Evolutionary conservation across 2,113 vertebrate genomes (phyloP), one percentile per base, ranked within the genome.

Genomic region (Leptosomus discolor): DNA sequence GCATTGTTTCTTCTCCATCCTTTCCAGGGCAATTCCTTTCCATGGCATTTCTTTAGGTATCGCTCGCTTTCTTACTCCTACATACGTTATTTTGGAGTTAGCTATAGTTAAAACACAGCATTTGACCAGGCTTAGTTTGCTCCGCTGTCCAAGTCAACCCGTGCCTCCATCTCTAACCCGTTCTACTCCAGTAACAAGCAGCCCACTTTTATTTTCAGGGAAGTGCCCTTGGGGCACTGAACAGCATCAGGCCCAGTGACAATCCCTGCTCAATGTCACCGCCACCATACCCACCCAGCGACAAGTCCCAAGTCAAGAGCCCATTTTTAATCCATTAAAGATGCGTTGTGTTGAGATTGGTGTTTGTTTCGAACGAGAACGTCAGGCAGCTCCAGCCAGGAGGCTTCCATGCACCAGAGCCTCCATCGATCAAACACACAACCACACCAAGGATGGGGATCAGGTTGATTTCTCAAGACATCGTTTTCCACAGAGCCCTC

Each of bases 261-360:
- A 20, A 36, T 3, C 48, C 29, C 58, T 16, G 9, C 32, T 20
- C 58, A 43, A 45, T 1, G 27, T 39, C 65, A 23, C 34, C 75
- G 24, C 29, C 39, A 20, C 13, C 30, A 5, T 2, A 37, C n/a
- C 37, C 53, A 29, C 7, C 45, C 51, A 7, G 43, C 0, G 37
- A 34, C 3, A 12, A 41, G 12, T 46, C 76, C 24, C 50, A 19
- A 26, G 26, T 26, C 30, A 56, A 32, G 6, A 30, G 29, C 10
- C 20, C 4, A 50, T 36, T 73, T 48, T 64, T 26, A 73, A 50
- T 11, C 50, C 32, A 8, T 48, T 32, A 30, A 63, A 64, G 23
- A 4, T 2, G 5, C 4, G 12, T 16, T 9, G 9, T 2, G n/a
- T 9, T 54, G 12, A 11, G n/a, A n/a, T n/a, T n/a, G n/a, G n/a